Evolutionary conservation across 2,888 invertebrate species (phyloP), one percentile per base, ranked within the genome.

Genomic region (Rhagonycha lutea): DNA sequence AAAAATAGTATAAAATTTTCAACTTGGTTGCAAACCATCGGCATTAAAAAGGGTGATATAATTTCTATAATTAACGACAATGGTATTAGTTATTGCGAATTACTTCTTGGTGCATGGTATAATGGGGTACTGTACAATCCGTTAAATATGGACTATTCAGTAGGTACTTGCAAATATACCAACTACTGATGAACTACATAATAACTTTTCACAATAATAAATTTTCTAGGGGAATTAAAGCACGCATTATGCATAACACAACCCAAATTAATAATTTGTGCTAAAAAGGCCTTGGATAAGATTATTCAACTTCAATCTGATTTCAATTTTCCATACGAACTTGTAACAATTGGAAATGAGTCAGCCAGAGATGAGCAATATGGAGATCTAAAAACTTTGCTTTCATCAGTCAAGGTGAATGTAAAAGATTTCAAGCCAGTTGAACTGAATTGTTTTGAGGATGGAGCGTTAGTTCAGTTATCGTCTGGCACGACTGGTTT

Each of bases 401-500:
- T 73, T 12, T 24, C 23, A 9, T 5, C 0, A 65, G 60, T 24
- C 12, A 2, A 14, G 9, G 14, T 32, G 7, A 60, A 73, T 14
- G 11, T 65, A n/a, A 8, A 85, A 74, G 75, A 84, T 0, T 87
- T 92, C 69, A 85, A 86, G 72, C 87, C 90, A 79, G 82, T 82
- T 8, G 14, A 79, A 11, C 89, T 92, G 0, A 88, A 91, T 80
- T 88, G 89, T 8, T 60, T 70, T 0, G 88, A 91, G 1, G 91
- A 92, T 83, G 89, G 91, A 2, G 88, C 91, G 0, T 89, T 92
- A 0, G 90, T 95, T 78, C 91, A 94, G 81, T 95, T 92, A 84
- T 95, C 95, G 0, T 95, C 95, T 0, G 96, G 95, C 11, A 96
- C 95, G 0, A 93, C 93, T 0, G 95, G 95, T 0, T 84, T 94